Evolutionary conservation across 2,797 vertebrate species (phyloP).

Genomic region (Danio albolineatus): DNA sequence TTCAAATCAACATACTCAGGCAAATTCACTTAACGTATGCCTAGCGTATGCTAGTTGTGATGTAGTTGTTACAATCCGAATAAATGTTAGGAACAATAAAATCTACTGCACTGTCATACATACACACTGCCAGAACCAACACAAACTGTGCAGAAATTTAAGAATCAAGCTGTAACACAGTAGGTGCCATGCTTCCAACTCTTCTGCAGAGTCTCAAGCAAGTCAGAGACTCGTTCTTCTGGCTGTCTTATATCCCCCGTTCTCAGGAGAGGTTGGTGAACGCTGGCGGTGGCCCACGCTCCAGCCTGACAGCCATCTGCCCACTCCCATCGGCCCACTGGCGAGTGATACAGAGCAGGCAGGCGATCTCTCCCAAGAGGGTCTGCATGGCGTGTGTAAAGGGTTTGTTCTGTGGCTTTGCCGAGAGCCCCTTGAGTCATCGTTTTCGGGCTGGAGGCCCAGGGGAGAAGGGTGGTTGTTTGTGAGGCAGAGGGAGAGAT

Average conservation of each 20-base stretch:
- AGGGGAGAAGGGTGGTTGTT: constrained; percentile 48
- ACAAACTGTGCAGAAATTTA: not conserved
- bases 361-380: constrained; percentile 53
- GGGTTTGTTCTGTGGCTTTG: constrained; percentile 76
- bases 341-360: constrained; percentile 66
- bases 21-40: not conserved
- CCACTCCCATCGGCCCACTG: constrained; percentile 73
- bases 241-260: constrained; percentile 39
- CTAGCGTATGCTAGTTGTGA: not conserved
- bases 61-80: constrained; percentile 19
- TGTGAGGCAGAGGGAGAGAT: constrained; percentile 35
- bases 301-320: constrained; percentile 77
- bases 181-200: constrained; percentile 3
- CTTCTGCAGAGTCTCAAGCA: constrained; percentile 8
- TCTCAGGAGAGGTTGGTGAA: constrained; percentile 42
- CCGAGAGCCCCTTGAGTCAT: constrained; percentile 69
- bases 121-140: constrained; percentile 1
- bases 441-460: constrained; percentile 49
- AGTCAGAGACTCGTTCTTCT: not conserved
- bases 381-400: constrained; percentile 57
- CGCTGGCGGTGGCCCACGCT: constrained; percentile 72
- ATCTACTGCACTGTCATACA: not conserved
- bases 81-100: not conserved
- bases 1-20: not conserved
- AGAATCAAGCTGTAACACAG: constrained; percentile 9